A percentile compares a stretch with the other conserved stretches of the same genome.
These are phyloP conservation scores for Eulemur mongoz DNA, from an alignment of 2,797 vertebrate species.

Conservation along the genomic window DNA sequence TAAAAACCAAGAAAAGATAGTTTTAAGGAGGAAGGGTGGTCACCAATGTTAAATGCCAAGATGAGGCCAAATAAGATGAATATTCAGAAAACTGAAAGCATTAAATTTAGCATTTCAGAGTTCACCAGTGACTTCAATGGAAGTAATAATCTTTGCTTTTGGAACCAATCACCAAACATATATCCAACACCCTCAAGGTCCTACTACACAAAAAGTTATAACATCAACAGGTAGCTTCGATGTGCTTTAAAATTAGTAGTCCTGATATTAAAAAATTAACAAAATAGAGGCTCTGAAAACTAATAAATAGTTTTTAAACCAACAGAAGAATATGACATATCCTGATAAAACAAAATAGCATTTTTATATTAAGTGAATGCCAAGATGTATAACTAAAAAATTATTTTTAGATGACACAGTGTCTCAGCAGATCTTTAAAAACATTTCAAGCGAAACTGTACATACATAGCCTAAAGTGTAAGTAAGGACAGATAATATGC, in stretches of 20 bases:
- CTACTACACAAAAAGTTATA: background rate
- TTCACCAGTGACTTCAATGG: background rate
- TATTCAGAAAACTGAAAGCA: background rate
- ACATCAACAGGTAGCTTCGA: background rate
- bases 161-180: background rate
- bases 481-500: background rate
- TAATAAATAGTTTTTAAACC: background rate
- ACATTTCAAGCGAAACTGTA: background rate
- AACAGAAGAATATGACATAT: background rate
- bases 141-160: background rate
- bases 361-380: background rate
- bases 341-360: background rate
- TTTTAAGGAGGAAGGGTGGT: background rate
- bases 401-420: background rate
- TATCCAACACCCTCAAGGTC: background rate
- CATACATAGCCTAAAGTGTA: background rate
- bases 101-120: background rate
- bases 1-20: background rate
- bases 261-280: background rate
- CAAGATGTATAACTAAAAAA: background rate
- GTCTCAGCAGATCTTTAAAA: slow-evolving; percentile 1
- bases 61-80: background rate
- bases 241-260: background rate
- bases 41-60: background rate
- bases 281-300: slow-evolving; percentile 14